phyloP scores from a whole-genome alignment of 2,113 vertebrate genomes.

The Ascaphus truei region DNA sequence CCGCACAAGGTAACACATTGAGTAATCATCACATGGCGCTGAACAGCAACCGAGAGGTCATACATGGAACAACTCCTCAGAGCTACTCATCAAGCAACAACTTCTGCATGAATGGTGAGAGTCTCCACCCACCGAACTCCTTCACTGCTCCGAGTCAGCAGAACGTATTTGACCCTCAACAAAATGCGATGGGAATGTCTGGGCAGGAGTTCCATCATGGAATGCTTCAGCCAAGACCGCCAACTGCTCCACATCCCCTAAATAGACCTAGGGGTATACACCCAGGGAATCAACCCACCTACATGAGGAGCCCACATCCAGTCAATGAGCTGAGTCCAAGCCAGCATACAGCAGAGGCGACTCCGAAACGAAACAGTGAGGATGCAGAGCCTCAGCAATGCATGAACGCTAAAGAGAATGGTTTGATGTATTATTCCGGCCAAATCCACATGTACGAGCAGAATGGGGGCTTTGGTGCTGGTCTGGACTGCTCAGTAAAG shows the following conservation, averaged over 20 bases:
- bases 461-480: constrained; percentile 57
- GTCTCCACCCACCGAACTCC: constrained; percentile 50
- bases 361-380: constrained; percentile 64
- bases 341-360: constrained; percentile 65
- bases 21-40: constrained; percentile 45
- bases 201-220: constrained; percentile 43
- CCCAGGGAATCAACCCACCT: constrained; percentile 64
- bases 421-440: constrained; percentile 74
- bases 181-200: constrained; percentile 44
- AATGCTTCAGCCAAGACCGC: constrained; percentile 81
- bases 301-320: constrained; percentile 60
- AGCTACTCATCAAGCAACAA: constrained; percentile 60
- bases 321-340: constrained; percentile 44
- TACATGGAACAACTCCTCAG: constrained; percentile 49
- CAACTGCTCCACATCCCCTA: constrained; percentile 65
- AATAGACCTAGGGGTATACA: constrained; percentile 61
- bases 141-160: constrained; percentile 63
- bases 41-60: constrained; percentile 53
- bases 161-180: constrained; percentile 58
- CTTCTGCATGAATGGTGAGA: constrained; percentile 52
- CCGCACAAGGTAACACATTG: constrained; percentile 54
- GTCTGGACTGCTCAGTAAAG: constrained; percentile 56
- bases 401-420: constrained; percentile 51
- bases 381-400: constrained; percentile 50
- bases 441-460: constrained; percentile 89